Conservation (phyloP, 2,888 invertebrate genomes). For the Blastobasis lacticolella region DNA sequence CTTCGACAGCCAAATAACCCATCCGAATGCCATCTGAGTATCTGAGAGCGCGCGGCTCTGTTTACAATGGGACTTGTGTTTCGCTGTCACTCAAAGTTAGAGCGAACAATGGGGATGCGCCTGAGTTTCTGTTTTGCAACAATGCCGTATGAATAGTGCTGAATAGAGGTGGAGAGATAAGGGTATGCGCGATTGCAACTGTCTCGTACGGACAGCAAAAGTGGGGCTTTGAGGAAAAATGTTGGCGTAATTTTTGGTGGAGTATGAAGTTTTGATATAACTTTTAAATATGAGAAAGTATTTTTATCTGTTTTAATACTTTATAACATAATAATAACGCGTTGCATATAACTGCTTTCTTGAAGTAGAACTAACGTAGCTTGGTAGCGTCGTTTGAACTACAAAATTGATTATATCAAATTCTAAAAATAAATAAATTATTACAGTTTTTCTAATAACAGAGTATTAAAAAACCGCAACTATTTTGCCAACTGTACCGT, state of each 20-base stretch:
- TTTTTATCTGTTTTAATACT: too few species aligned
- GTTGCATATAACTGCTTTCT: not conserved
- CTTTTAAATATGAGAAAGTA: too few species aligned
- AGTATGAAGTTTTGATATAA: too few species aligned
- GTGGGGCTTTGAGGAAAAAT: slow-evolving; percentile 1
- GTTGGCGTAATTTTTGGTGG: not conserved
- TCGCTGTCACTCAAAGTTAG: slow-evolving; percentile 50
- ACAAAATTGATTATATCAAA: too few species aligned
- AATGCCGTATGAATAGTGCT: slow-evolving; percentile 32
- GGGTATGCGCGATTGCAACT: slow-evolving; percentile 43
- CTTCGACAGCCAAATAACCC: not conserved
- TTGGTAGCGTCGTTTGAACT: not conserved
- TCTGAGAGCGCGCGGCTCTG: slow-evolving; percentile 12
- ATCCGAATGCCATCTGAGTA: not conserved
- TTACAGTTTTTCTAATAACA: too few species aligned
- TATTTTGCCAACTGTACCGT: slow-evolving; percentile 35
- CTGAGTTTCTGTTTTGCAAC: slow-evolving; percentile 41
- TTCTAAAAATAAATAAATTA: too few species aligned
- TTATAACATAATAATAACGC: not conserved
- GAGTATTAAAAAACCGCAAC: not conserved
- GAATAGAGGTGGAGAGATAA: slow-evolving; percentile 40
- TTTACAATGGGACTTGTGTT: slow-evolving; percentile 38
- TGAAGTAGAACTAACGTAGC: not conserved
- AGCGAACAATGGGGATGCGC: slow-evolving; percentile 43
- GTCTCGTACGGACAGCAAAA: slow-evolving; percentile 35